Base-by-base conservation (phyloP, 2,797 vertebrate species). In the Borostomias antarcticus region DNA sequence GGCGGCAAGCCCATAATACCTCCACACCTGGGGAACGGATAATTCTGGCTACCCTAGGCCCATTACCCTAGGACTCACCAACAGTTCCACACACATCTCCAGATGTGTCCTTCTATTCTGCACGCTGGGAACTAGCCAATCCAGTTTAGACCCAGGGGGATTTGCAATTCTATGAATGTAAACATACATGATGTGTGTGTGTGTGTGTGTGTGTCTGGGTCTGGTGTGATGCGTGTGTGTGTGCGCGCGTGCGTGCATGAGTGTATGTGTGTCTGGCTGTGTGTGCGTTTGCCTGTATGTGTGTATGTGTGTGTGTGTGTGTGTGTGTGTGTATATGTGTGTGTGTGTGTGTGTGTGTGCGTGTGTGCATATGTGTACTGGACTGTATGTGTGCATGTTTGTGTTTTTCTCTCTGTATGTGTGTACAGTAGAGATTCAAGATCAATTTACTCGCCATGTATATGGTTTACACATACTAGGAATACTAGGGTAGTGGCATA, bases 1-100 rank as follows among this genome's bases (percentile, higher is more conserved):
- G 47, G 68, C 37, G 54, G 23, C 74, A 64, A 77, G 35, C 57
- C 63, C 69, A 48, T 58, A 76, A 19, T 70, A 61, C 21, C 62
- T 62, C 80, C 64, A 50, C 85, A 88, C 82, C 79, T 88, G 89
- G 66, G 64, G 78, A 89, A 88, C 62, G 33, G 79, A 89, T 90
- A 26, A 60, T 32, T 43, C 1, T 10, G 32, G 69, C 71, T 33
- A 72, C 78, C 68, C 62, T 58, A 1, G n/a, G 37, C 35, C 72
- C 77, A 69, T 48, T 77, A n/a, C n/a, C n/a, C n/a, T n/a, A 68
- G 73, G 63, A 59, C 76, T 17, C 69, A 60, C 75, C 77, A 68
- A 86, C 63, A 57, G 76, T 84, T 89, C 81, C 77, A 81, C 45
- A 60, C 62, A 88, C 54, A 81, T 85, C 89, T 89, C 87, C 89